Evolutionary conservation across 2,797 vertebrate genomes (phyloP).

Genomic region (Rhabdophis nuchalis): DNA sequence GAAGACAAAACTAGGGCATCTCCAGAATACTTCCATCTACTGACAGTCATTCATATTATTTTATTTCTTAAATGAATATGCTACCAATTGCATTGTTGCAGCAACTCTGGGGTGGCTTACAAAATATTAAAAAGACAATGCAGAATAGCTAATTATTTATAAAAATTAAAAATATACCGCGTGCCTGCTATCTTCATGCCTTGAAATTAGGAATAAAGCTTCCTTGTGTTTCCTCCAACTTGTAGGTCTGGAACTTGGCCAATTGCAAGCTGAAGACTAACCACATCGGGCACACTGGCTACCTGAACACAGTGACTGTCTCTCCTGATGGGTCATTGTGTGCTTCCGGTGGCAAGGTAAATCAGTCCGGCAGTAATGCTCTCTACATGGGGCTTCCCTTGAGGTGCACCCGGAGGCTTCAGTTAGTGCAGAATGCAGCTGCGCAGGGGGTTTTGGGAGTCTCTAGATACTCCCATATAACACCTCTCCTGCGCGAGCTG

Average conservation of each 20-base stretch:
- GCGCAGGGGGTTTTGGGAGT: no score
- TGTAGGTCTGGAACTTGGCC: conserved; percentile 88
- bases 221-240: not conserved
- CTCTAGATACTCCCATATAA: no score
- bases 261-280: conserved; percentile 99
- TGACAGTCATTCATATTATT: not conserved
- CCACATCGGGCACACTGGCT: conserved; percentile 95
- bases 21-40: not conserved
- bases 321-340: conserved; percentile 96
- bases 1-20: not conserved
- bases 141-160: not conserved
- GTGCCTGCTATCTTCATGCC: no score
- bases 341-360: conserved; percentile 93
- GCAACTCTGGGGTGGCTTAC: not conserved
- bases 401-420: no score
- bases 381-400: no score
- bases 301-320: conserved; percentile 93
- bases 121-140: not conserved
- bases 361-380: not conserved
- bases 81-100: not conserved
- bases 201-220: not conserved
- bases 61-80: not conserved
- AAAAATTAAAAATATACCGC: not conserved
- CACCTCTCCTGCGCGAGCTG: no score
- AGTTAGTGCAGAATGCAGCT: no score